Evolutionary conservation across 1,140 invertebrate genomes (phyloP), one percentile per base, ranked within the genome.

Genomic region (Eubasilissa regina): DNA sequence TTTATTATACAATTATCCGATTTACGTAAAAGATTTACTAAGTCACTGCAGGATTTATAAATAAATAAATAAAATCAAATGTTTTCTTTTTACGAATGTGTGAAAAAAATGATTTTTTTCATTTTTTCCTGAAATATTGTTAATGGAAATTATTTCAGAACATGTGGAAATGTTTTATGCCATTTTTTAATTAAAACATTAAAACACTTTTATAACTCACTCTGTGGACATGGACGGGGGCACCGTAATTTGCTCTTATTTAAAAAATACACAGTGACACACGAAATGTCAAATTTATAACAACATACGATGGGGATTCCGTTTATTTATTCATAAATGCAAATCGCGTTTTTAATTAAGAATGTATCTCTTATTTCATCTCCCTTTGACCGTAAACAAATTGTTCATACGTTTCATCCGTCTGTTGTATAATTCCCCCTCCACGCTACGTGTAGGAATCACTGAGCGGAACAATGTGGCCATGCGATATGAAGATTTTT

Each of bases 281-380:
- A 74, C 68, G 21, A 58, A 56, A 74, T 56, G 51, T 56, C 70
- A 74, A 56, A 56, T 74, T 74, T 74, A 56, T 74, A 55, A 74
- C 48, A 74, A 21, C 25, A 45, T 17, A 43, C 70, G 44, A 21
- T 45, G 70, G 43, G 15, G 19, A 44, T 64, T 64, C 47, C 70
- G 53, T 44, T 53, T 15, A 74, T 74, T 55, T 74, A 74, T 74
- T 74, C 70, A 74, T 74, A 55, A 74, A 74, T 74, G 70, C 70
- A 74, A 74, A 74, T 74, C 19, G 70, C 70, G 35, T 74, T 74
- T 74, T 74, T 74, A 74, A 74, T 74, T 58, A 74, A 74, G 70
- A 51, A 17, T 13, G 43, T 74, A 74, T 74, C 48, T 74, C 53
- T 45, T 56, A 74, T 35, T 74, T 55, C 44, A 56, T 56, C 51